Base-by-base conservation (phyloP, 1,140 invertebrate genomes). In the Caerostris darwini region DNA sequence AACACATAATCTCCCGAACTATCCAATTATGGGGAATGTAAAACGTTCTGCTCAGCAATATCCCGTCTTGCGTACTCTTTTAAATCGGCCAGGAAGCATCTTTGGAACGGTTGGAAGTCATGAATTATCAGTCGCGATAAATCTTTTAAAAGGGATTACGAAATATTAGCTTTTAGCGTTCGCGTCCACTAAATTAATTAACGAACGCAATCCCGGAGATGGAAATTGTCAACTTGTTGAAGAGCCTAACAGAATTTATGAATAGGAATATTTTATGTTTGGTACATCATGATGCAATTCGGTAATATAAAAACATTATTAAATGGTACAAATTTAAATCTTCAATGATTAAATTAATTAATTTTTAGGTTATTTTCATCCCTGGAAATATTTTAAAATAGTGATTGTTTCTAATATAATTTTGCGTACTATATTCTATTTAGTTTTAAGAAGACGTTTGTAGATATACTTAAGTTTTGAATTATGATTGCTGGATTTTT, bases 141-240 rank as follows among this genome's bases (percentile, higher is more conserved):
- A 90, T 90, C 88, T 90, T 90, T 67, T 90, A 77, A 77, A 90
- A 77, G 69, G n/a, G 88, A 90, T 90, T 90, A 90, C 54, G 54
- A 61, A 88, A 34, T 64, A 7, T 54, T 10, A 58, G 88, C 67
- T 89, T 77, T 77, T 56, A 53, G 64, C 86, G 19, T 64, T 56
- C n/a, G 50, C 54, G 2, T 59, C 50, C 61, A 87, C 57, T 87
- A 90, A 90, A 90, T 90, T 90, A 90, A 77, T 90, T 90, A 90
- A 69, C 34, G 67, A 69, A 57, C 56, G 8, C 59, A 54, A 64
- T 85, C 56, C n/a, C 7, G 4, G 17, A 58, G 17, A 17, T 61
- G 56, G 54, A 88, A 88, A 61, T 64, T 88, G 86, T 67, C 86
- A 67, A 19, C 8, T 88, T 34, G 86, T 67, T 88, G 86, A 58